Conservation (phyloP, 2,888 invertebrate species). For the Dermolepida albohirtum region DNA sequence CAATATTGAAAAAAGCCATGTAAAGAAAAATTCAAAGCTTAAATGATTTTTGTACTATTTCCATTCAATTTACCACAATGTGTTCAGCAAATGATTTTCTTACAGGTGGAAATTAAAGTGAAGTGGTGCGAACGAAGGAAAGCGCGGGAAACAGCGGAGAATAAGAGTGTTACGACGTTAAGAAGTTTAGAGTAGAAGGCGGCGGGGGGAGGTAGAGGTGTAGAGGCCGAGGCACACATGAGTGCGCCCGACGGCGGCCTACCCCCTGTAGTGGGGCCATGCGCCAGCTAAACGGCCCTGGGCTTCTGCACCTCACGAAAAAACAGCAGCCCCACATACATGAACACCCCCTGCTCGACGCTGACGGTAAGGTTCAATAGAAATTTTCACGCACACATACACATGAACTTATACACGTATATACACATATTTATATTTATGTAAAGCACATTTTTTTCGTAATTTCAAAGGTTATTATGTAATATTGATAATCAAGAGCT, state of each 20-base stretch:
- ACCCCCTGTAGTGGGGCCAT: constrained; percentile 65
- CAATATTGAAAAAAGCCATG: no score
- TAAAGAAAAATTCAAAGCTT: no score
- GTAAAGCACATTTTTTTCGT: no score
- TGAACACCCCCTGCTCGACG: constrained; percentile 56
- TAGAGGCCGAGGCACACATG: constrained; percentile 48
- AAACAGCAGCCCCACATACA: constrained; percentile 54
- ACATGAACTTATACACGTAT: no score
- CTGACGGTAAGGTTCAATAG: constrained; percentile 51
- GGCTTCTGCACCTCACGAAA: constrained; percentile 69
- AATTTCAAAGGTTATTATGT: no score
- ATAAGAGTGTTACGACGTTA: background rate
- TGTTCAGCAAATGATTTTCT: no score
- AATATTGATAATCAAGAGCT: no score
- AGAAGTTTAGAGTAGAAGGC: constrained; percentile 7
- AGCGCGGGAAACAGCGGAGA: background rate
- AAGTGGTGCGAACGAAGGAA: background rate
- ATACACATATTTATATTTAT: no score
- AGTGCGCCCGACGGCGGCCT: constrained; percentile 49
- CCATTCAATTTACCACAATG: no score
- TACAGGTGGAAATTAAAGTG: no score
- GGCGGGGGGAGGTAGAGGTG: constrained; percentile 29
- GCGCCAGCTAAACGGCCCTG: constrained; percentile 71
- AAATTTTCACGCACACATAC: background rate
- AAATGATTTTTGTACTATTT: no score